Evolutionary conservation across 2,113 vertebrate species (phyloP), one percentile per base, ranked within the genome.

Genomic region (Otis tarda): DNA sequence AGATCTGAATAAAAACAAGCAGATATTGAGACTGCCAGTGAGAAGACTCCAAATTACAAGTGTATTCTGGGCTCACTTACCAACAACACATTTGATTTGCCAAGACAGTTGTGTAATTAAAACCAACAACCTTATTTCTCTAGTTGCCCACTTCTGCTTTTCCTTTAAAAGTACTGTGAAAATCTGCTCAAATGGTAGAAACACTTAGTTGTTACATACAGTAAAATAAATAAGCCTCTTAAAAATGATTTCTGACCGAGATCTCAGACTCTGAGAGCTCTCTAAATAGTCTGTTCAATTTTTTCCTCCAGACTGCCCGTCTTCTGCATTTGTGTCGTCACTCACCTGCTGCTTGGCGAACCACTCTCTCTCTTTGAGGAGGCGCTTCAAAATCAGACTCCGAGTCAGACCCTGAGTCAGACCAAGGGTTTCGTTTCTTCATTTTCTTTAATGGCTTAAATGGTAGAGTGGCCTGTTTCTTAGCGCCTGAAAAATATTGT

Each of bases 381-480:
- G 76, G 97, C 4, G 70, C 79, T 31, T 98, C 98, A 35, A 98
- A 97, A n/a, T 97, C 96, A 24, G 87, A 94, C 12, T 89, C 97
- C 25, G 65, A 77, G 25, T 98, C 97, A 25, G 98, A 98, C 17
- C 95, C 97, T 0, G 98, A 99, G 69, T 98, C 98, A 24, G 98
- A 99, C 98, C 98, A 98, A 5, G 96, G 95, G 43, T 98, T 98
- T 92, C 87, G 98, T 95, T 99, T 98, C 83, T 97, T 96, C 65
- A 94, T 97, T 93, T 98, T 99, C 97, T 97, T 95, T 53, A 98
- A 6, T 10, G 99, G 97, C 71, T 98, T 99, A 95, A 99, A 99
- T 25, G 98, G 97, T 24, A 99, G 97, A 4, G 98, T 99, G 93
- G 98, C 98, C 97, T 99, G 99, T 92, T 97, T 99, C 90, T 98